phyloP scores from a whole-genome alignment of 2,113 vertebrate species.

The Mus pahari region DNA sequence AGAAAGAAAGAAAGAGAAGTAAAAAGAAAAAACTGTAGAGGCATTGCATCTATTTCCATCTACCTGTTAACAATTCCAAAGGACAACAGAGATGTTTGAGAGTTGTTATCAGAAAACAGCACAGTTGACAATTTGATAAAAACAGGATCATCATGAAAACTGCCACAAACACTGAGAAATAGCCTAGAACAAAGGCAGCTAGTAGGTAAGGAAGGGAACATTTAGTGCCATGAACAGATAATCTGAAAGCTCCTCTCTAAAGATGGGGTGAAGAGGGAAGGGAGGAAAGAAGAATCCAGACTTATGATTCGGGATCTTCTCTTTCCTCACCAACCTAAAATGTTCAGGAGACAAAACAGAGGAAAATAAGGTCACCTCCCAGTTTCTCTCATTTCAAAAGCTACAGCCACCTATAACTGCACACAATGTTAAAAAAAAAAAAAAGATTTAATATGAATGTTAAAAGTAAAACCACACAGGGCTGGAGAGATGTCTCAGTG shows the following conservation, averaged over 20 bases:
- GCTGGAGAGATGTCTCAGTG: neutral
- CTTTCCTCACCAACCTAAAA: conserved; percentile 31
- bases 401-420: neutral
- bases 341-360: neutral
- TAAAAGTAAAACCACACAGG: conserved; percentile 41
- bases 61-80: neutral
- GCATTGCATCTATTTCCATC: neutral
- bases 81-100: neutral
- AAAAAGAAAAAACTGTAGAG: neutral
- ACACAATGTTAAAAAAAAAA: neutral
- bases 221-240: conserved; percentile 36
- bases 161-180: neutral
- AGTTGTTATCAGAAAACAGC: neutral
- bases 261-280: neutral
- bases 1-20: neutral
- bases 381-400: conserved; percentile 8
- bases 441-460: neutral
- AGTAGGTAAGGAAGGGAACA: neutral
- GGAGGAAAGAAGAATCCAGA: neutral
- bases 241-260: neutral
- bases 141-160: neutral
- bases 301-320: neutral
- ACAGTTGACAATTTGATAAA: conserved; percentile 40
- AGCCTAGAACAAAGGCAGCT: conserved; percentile 6
- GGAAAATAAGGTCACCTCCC: neutral